These are phyloP conservation scores for Bungarus multicinctus DNA, from an alignment of 2,113 vertebrate genomes.

Conservation along the genomic window DNA sequence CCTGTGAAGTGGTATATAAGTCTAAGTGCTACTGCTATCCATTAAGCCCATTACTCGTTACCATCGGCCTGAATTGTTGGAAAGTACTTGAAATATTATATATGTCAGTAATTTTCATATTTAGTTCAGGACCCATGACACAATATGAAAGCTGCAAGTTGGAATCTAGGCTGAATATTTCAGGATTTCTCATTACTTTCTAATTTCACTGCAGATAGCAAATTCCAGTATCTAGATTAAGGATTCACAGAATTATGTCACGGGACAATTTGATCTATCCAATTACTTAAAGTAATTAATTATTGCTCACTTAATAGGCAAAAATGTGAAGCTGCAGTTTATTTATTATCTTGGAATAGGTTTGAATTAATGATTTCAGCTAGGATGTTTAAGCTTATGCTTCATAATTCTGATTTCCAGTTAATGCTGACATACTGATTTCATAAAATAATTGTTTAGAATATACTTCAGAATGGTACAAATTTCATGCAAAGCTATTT, in stretches of 20 bases:
- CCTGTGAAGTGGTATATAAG: no score
- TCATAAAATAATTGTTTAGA: neutral
- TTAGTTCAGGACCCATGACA: slow-evolving; percentile 57
- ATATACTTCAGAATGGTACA: neutral
- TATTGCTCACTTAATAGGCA: neutral
- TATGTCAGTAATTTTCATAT: slow-evolving; percentile 70
- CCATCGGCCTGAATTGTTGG: slow-evolving; percentile 69
- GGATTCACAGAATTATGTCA: slow-evolving; percentile 35
- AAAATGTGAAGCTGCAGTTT: neutral
- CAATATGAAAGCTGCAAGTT: slow-evolving; percentile 66
- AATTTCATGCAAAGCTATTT: neutral
- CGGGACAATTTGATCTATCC: slow-evolving; percentile 65
- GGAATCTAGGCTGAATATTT: slow-evolving; percentile 63
- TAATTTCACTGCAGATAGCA: slow-evolving; percentile 45
- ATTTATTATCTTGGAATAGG: neutral
- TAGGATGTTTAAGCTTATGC: neutral
- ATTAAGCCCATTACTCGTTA: slow-evolving; percentile 73
- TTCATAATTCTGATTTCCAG: neutral
- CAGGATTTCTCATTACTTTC: slow-evolving; percentile 54
- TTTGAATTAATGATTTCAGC: neutral
- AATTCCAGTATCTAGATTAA: neutral
- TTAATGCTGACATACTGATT: neutral
- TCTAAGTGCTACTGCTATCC: slow-evolving; percentile 26
- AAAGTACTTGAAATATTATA: slow-evolving; percentile 68
- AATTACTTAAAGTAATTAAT: slow-evolving; percentile 46